A percentile compares a stretch with the other conserved stretches of the same genome.
These are phyloP conservation scores for Stenoptilia bipunctidactyla DNA, from an alignment of 2,888 invertebrate genomes.

Conservation along the genomic window DNA sequence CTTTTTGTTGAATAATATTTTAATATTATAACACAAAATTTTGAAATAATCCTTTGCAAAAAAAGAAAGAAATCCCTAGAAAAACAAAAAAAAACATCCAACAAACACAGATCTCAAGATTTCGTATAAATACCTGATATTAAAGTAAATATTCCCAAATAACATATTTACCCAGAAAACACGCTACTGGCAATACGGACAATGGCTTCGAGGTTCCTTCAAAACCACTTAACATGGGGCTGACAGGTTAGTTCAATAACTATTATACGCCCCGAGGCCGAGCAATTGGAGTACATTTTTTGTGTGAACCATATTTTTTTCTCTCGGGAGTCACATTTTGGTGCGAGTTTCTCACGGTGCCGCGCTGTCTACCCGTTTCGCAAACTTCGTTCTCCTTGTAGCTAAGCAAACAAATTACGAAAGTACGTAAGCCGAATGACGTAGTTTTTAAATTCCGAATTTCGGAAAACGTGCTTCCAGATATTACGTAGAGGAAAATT, in stretches of 20 bases:
- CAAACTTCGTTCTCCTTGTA: too few species aligned
- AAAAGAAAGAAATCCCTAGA: too few species aligned
- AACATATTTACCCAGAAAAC: constrained; percentile 66
- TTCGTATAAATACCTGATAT: constrained; percentile 22
- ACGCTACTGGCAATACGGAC: constrained; percentile 61
- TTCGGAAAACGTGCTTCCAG: neutral
- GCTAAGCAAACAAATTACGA: too few species aligned
- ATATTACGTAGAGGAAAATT: constrained; percentile 5
- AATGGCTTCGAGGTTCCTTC: constrained; percentile 54
- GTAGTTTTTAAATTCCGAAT: too few species aligned
- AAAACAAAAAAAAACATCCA: constrained; percentile 24
- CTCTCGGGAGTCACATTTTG: constrained; percentile 40
- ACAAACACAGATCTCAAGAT: constrained; percentile 37
- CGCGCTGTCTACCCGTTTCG: too few species aligned
- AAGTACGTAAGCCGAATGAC: too few species aligned
- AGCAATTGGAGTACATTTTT: constrained; percentile 54
- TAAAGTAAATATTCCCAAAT: constrained; percentile 56
- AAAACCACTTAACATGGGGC: constrained; percentile 69
- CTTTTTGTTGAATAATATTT: too few species aligned
- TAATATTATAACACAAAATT: too few species aligned
- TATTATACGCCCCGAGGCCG: constrained; percentile 56
- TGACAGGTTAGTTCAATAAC: constrained; percentile 71
- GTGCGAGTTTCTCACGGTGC: constrained; percentile 50
- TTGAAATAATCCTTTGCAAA: too few species aligned
- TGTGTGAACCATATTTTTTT: constrained; percentile 47